phyloP scores from a whole-genome alignment of 2,888 invertebrate species.

The Phortica okadai region DNA sequence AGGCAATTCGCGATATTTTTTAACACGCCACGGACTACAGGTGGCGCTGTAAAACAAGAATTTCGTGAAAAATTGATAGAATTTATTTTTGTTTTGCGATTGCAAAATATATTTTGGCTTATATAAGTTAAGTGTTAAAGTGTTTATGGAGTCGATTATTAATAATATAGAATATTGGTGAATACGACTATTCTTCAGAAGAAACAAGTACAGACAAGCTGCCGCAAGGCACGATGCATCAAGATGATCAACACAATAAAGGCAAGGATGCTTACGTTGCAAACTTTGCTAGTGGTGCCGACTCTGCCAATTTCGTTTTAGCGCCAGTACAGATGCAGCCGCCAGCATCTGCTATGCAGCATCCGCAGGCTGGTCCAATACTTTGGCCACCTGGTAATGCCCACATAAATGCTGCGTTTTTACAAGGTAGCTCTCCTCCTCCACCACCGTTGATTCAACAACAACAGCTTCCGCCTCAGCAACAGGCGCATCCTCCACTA shows the following conservation, averaged over 20 bases:
- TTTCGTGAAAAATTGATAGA: slow-evolving; percentile 56
- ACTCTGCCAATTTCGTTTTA: slow-evolving; percentile 54
- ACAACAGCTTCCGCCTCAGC: slow-evolving; percentile 45
- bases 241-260: slow-evolving; percentile 57
- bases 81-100: slow-evolving; percentile 22
- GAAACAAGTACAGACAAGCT: slow-evolving; percentile 43
- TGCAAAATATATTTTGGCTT: not conserved
- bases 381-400: slow-evolving; percentile 1
- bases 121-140: slow-evolving; percentile 18
- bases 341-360: slow-evolving; percentile 29
- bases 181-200: slow-evolving; percentile 28
- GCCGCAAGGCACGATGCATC: slow-evolving; percentile 50
- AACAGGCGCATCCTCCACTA: slow-evolving; percentile 54
- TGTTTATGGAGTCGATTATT: not conserved
- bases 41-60: slow-evolving; percentile 28
- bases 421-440: not conserved
- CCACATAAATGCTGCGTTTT: slow-evolving; percentile 32
- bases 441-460: slow-evolving; percentile 45
- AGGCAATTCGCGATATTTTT: not conserved
- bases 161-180: not conserved
- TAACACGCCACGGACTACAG: slow-evolving; percentile 20
- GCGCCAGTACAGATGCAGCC: slow-evolving; percentile 44
- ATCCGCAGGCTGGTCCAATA: slow-evolving; percentile 37
- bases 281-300: slow-evolving; percentile 40
- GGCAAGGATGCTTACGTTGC: slow-evolving; percentile 36